Evolutionary conservation across 2,888 invertebrate species (phyloP).

Genomic region (Strigamia transsilvanica): DNA sequence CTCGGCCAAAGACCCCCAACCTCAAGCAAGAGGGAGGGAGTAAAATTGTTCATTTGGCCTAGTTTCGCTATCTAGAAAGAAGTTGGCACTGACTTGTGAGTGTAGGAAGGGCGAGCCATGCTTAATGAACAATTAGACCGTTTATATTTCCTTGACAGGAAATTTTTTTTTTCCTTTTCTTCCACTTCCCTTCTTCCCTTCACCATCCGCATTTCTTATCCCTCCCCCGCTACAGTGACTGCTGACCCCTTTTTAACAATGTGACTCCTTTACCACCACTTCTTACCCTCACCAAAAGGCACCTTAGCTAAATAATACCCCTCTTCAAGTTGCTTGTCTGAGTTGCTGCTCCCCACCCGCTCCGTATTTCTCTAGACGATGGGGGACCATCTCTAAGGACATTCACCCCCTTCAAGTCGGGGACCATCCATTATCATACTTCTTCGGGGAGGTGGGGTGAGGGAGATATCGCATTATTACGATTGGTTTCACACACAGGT

Average conservation of each 20-base stretch:
- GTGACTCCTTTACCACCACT: slow-evolving; percentile 40
- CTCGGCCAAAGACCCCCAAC: slow-evolving; percentile 40
- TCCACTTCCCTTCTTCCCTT: background rate
- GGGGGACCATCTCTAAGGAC: slow-evolving; percentile 17
- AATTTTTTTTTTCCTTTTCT: background rate
- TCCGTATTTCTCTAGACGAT: background rate
- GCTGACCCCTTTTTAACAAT: slow-evolving; percentile 36
- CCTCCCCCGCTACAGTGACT: slow-evolving; percentile 40
- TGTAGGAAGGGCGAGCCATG: background rate
- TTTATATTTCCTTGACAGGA: slow-evolving; percentile 1
- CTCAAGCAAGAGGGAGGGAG: background rate
- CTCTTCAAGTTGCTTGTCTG: slow-evolving; percentile 31
- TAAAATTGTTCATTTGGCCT: slow-evolving; percentile 40
- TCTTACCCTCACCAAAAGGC: slow-evolving; percentile 38
- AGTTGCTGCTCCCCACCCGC: background rate
- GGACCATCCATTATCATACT: slow-evolving; percentile 5
- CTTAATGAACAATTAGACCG: slow-evolving; percentile 40
- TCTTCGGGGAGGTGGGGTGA: background rate
- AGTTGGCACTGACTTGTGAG: background rate
- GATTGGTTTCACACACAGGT: slow-evolving; percentile 39
- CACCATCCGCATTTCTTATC: slow-evolving; percentile 18
- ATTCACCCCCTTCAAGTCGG: slow-evolving; percentile 26
- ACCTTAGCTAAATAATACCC: slow-evolving; percentile 14
- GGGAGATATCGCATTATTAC: slow-evolving; percentile 16
- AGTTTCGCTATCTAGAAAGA: slow-evolving; percentile 5